Base-by-base conservation (phyloP, 2,888 invertebrate species). In the Lasioglossum zephyrum region DNA sequence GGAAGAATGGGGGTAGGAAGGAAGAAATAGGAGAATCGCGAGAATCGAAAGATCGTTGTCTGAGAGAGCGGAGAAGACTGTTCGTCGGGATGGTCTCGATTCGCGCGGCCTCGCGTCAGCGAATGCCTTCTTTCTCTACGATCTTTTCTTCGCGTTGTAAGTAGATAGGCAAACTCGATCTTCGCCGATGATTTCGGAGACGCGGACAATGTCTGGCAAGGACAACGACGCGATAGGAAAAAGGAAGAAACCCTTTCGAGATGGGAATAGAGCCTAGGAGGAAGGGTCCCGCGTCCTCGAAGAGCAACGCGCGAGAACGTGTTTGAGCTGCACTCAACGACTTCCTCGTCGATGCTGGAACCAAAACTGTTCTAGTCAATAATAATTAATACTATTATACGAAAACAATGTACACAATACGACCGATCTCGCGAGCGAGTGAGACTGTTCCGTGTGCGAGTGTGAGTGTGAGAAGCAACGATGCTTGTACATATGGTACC, bases 301-400 rank as follows among this genome's bases (percentile, higher is more conserved):
- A 87, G 91, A 91, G 88, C 91, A 88, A 91, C 77, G 81, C 82
- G 66, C 31, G 66, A 66, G 18, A 36, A 91, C 82, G 86, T 87
- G 90, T 91, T 89, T 86, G 78, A 88, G 87, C 84, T 87, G 81
- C 90, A 90, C 86, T 86, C 90, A 85, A 82, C 85, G 89, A 89
- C 86, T 83, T 80, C 81, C 81, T 88, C 86, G 90, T 87, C 88
- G 85, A 89, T 84, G 82, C 87, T 88, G 90, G 91, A 91, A 89
- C 90, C 90, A 91, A 89, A 79, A 87, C 81, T 82, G 90, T 91
- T 86, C 87, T 90, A 90, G 91, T 91, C 91, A 90, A 91, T 91
- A 91, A 60, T 73, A 60, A 88, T 91, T 86, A 82, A 69, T 69
- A 22, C 85, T 90, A 86, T 88, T 77, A 86, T 78, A 85, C 36